Conservation (phyloP, 2,797 vertebrate species). For the Acipenser ruthenus region DNA sequence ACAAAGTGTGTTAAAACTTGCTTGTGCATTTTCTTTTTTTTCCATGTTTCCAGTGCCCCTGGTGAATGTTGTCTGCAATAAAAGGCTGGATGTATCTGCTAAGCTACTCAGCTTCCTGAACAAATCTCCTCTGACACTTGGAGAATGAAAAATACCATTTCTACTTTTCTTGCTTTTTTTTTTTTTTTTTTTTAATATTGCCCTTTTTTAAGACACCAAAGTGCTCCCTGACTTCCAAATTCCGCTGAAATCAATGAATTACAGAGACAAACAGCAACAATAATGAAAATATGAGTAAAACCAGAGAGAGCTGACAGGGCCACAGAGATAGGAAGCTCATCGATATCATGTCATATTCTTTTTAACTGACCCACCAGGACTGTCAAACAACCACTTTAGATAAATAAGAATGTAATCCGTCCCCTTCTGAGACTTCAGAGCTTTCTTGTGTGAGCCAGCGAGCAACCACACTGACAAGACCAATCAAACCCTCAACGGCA, state of each 20-base stretch:
- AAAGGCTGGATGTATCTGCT: neutral
- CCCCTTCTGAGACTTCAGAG: conserved; percentile 11
- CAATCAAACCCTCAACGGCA: conserved; percentile 1
- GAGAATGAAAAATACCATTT: neutral
- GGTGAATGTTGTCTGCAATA: too few relatives aligned
- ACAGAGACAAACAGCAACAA: neutral
- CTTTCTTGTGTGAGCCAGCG: conserved; percentile 4
- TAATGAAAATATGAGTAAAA: neutral
- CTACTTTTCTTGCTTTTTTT: neutral
- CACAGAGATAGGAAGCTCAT: conserved; percentile 6
- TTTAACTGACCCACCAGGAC: conserved; percentile 11
- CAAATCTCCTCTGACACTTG: neutral
- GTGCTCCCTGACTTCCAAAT: neutral
- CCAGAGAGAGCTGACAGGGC: neutral
- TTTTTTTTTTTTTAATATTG: neutral
- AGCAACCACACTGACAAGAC: neutral
- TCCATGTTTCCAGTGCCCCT: too few relatives aligned
- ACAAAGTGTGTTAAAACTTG: too few relatives aligned
- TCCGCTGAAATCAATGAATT: neutral
- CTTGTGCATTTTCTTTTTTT: too few relatives aligned
- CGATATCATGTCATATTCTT: conserved; percentile 10
- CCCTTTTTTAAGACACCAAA: neutral
- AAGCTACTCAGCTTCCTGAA: neutral
- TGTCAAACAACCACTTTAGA: conserved; percentile 9
- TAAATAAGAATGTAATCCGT: conserved; percentile 13